Evolutionary conservation across 2,113 vertebrate species (phyloP), one percentile per base, ranked within the genome.

Genomic region (Leuciscus idus): DNA sequence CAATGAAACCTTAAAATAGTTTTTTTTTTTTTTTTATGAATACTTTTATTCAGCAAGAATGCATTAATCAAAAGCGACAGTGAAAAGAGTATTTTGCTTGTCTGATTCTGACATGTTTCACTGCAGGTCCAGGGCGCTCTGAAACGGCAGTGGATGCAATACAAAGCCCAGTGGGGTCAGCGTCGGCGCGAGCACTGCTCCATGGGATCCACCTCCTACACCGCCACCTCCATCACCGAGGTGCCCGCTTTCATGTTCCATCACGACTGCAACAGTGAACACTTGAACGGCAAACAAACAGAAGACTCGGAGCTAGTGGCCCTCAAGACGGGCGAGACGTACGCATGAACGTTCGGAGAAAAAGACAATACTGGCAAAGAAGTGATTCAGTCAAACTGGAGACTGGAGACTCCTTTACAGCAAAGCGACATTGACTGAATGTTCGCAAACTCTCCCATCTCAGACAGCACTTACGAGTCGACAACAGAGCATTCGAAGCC

Each of bases 91-190:
- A 52, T 43, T 43, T 43, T 2, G 43, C 9, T 52, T 52, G 13
- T 52, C 50, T 52, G 50, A 52, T 52, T 50, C 48, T 13, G 11
- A 0, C 50, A 21, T 87, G 64, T 21, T 39, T 64, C 19, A 26
- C 85, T 90, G 12, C 91, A 99, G 98, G 97, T 99, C 0, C 98
- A 99, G 82, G 94, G 92, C 0, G 94, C 97, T 28, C 85, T 99
- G 86, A 98, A 96, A 93, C 96, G 98, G 75, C 98, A 99, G 1
- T 98, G 98, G 98, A 91, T 94, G 11, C 96, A 97, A 91, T 95
- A 96, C 39, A 97, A 97, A 89, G 94, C 94, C 3, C 97, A 98
- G 81, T 97, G 96, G 96, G 95, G 96, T 26, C 97, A 98, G 89
- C 94, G 96, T 23, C 93, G 96, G 26, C 94, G 96, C 1, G 94